Evolutionary conservation across 2,888 invertebrate genomes (phyloP).

Genomic region (Isotomurus palustris): DNA sequence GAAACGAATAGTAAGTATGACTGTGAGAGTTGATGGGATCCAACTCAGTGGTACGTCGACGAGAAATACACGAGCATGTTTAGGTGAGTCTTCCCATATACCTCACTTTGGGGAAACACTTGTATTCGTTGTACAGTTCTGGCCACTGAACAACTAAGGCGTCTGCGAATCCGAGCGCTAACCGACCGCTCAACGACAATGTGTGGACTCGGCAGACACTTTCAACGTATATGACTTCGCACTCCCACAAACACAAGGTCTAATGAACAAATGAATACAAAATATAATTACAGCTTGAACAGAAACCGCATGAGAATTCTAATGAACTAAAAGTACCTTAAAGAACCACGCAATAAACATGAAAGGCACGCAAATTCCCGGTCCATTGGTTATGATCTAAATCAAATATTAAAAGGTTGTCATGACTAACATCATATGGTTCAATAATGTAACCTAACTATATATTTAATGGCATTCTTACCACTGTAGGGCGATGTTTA

Average conservation of each 20-base stretch:
- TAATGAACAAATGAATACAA: slow-evolving; percentile 4
- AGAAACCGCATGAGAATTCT: not conserved
- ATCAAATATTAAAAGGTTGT: not conserved
- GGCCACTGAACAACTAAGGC: slow-evolving; percentile 92
- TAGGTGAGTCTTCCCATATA: slow-evolving; percentile 1
- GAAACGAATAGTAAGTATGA: not conserved
- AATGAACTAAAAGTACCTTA: slow-evolving; percentile 53
- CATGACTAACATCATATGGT: not conserved
- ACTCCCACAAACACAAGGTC: slow-evolving; percentile 54
- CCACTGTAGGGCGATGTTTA: slow-evolving; percentile 67
- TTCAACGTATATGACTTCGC: slow-evolving; percentile 83
- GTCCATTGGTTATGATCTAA: slow-evolving; percentile 82
- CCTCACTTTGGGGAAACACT: too few relatives aligned
- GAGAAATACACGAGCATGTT: not conserved
- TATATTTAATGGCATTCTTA: slow-evolving; percentile 18
- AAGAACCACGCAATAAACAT: slow-evolving; percentile 72
- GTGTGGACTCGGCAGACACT: slow-evolving; percentile 89
- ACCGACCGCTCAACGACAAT: slow-evolving; percentile 81
- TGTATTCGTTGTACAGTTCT: slow-evolving; percentile 53
- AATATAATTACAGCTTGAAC: not conserved
- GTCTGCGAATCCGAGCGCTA: slow-evolving; percentile 78
- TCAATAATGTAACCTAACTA: not conserved
- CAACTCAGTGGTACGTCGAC: not conserved
- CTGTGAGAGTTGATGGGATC: not conserved
- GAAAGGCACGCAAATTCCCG: slow-evolving; percentile 92